phyloP scores from a whole-genome alignment of 2,888 invertebrate species.

The Gryllus longicercus region DNA sequence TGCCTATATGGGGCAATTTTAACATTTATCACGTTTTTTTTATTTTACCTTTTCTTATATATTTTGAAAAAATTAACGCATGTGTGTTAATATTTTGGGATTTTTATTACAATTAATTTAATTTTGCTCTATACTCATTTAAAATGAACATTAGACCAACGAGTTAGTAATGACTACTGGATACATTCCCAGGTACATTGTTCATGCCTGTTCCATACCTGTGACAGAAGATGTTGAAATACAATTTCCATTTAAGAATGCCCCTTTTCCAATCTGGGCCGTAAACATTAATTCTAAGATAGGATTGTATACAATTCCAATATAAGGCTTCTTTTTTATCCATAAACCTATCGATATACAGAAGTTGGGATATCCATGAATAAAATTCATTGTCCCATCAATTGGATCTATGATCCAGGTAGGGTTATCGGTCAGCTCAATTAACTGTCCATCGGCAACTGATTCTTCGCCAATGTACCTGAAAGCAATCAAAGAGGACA shows the following conservation, averaged over 20 bases:
- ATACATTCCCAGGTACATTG: too few species aligned
- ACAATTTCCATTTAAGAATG: slow-evolving; percentile 75
- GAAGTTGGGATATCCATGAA: slow-evolving; percentile 85
- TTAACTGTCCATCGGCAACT: slow-evolving; percentile 55
- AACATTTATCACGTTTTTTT: too few species aligned
- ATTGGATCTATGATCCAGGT: slow-evolving; percentile 99
- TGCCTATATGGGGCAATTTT: too few species aligned
- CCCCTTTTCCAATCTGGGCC: slow-evolving; percentile 80
- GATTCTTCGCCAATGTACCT: slow-evolving; percentile 93
- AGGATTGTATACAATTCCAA: slow-evolving; percentile 92
- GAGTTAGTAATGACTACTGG: too few species aligned
- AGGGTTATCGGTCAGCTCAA: slow-evolving; percentile 78
- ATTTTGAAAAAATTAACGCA: too few species aligned
- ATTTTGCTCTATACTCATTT: too few species aligned
- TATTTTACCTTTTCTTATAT: too few species aligned
- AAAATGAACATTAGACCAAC: too few species aligned
- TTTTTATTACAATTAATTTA: too few species aligned
- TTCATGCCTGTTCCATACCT: too few species aligned
- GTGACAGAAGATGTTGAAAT: slow-evolving; percentile 47
- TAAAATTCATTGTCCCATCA: slow-evolving; percentile 98
- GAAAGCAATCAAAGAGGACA: slow-evolving; percentile 30
- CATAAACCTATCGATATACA: slow-evolving; percentile 85
- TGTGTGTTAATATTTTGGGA: too few species aligned
- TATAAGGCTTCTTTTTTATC: slow-evolving; percentile 64
- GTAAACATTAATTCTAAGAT: slow-evolving; percentile 81